A percentile compares a stretch with the other conserved stretches of the same genome.
These are phyloP conservation scores for Pseudococcus longispinus DNA, from an alignment of 2,888 invertebrate genomes.

Conservation along the genomic window DNA sequence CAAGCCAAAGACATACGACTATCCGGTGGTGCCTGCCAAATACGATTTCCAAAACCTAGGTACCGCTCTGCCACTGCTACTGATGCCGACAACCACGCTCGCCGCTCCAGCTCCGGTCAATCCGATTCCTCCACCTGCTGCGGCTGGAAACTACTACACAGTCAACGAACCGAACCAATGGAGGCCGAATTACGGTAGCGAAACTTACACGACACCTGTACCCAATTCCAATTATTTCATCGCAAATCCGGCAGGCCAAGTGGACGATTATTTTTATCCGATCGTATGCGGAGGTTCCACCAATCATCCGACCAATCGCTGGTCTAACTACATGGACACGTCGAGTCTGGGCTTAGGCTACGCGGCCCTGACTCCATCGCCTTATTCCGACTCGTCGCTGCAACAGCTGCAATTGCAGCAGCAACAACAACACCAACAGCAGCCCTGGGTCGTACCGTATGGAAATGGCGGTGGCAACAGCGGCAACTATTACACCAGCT, in stretches of 20 bases:
- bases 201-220: neutral
- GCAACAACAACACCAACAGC: neutral
- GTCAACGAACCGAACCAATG: neutral
- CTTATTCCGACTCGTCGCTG: neutral
- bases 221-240: neutral
- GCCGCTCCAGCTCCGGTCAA: neutral
- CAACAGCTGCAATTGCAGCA: neutral
- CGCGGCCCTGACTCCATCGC: neutral
- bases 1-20: neutral
- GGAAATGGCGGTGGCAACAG: neutral
- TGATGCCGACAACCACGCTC: neutral
- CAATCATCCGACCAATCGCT: neutral
- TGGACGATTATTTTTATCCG: neutral
- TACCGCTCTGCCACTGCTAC: neutral
- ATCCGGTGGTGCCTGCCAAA: neutral
- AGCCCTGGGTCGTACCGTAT: neutral
- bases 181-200: neutral
- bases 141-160: neutral
- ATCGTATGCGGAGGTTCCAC: neutral
- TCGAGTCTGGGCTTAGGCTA: neutral
- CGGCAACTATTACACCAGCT: neutral
- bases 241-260: neutral
- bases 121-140: neutral
- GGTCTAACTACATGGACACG: neutral
- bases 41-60: slow-evolving; percentile 6